These are phyloP conservation scores for Narcine bancroftii DNA, from an alignment of 2,113 vertebrate genomes.

Conservation along the genomic window DNA sequence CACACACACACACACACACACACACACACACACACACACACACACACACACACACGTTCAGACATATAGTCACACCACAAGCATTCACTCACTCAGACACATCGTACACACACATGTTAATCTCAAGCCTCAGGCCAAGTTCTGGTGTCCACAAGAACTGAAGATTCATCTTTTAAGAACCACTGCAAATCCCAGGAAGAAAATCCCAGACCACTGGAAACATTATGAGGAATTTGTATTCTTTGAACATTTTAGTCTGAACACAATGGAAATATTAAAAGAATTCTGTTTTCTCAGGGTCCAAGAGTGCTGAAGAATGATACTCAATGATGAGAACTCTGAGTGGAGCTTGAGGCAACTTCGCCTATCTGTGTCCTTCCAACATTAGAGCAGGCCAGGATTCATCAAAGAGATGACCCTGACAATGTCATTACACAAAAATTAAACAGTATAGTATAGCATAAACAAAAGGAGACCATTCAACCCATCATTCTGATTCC, in stretches of 20 bases:
- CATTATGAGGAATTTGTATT: background rate
- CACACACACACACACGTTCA: background rate
- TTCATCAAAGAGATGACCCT: background rate
- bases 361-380: background rate
- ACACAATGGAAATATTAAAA: background rate
- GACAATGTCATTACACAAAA: background rate
- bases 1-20: background rate
- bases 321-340: background rate
- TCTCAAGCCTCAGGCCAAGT: too few relatives aligned
- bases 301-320: background rate
- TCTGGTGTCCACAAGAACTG: background rate
- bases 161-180: background rate
- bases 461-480: background rate
- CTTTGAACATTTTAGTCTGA: background rate
- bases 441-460: background rate
- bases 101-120: too few relatives aligned
- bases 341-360: background rate
- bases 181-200: background rate
- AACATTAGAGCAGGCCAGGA: background rate
- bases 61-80: background rate
- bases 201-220: background rate
- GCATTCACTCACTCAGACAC: background rate
- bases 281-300: background rate
- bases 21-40: background rate
- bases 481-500: background rate